Conservation (phyloP, 2,113 vertebrate genomes). For the Bostrychus sinensis region DNA sequence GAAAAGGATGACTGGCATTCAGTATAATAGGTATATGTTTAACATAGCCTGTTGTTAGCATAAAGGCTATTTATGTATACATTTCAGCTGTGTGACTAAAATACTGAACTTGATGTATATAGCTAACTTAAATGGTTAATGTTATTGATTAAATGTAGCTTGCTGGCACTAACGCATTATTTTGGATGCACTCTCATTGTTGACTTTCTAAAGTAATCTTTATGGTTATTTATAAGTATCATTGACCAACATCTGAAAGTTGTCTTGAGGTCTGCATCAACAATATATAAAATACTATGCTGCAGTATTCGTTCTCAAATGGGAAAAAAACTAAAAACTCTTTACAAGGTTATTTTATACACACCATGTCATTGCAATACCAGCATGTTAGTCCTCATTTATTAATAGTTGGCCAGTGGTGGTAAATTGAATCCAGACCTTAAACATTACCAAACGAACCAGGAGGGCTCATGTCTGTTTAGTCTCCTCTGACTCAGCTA, state of each 20-base stretch:
- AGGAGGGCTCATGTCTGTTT: slow-evolving; percentile 19
- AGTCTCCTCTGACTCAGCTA: slow-evolving; percentile 40
- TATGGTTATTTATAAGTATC: background rate
- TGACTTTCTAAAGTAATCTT: background rate
- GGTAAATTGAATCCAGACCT: background rate
- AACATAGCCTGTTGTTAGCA: background rate
- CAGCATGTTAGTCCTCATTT: background rate
- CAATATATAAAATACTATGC: background rate
- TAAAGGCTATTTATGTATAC: background rate
- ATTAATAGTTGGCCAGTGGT: background rate
- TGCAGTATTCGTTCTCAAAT: background rate
- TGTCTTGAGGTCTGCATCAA: background rate
- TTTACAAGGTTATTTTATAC: too few species aligned
- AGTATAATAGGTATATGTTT: background rate
- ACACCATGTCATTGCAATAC: background rate
- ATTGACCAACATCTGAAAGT: background rate
- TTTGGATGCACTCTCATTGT: background rate
- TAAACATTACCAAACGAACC: slow-evolving; percentile 6
- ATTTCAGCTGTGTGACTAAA: background rate
- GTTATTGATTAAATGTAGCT: background rate
- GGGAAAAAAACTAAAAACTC: background rate
- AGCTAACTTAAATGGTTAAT: background rate
- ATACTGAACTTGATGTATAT: background rate
- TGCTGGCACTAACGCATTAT: background rate
- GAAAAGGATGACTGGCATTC: slow-evolving; percentile 7